Conservation (phyloP, 2,888 invertebrate genomes). For the Timema cristinae region DNA sequence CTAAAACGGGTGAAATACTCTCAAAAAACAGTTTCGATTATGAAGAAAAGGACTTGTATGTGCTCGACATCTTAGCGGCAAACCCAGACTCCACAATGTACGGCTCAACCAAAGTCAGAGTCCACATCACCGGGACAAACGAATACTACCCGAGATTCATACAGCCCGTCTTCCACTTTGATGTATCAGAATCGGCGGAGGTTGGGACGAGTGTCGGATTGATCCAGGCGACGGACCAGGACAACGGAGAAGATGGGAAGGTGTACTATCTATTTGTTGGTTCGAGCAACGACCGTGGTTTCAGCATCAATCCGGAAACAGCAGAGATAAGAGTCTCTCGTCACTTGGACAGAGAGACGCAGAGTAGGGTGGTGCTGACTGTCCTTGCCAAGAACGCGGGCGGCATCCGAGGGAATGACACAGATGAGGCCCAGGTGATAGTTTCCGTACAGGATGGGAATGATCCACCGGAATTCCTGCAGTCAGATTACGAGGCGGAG, state of each 20-base stretch:
- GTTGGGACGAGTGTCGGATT: slow-evolving; percentile 81
- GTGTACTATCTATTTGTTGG: slow-evolving; percentile 91
- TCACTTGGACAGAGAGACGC: slow-evolving; percentile 79
- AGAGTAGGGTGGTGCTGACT: slow-evolving; percentile 82
- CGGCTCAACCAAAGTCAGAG: slow-evolving; percentile 64
- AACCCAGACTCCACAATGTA: slow-evolving; percentile 84
- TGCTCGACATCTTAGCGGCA: slow-evolving; percentile 71
- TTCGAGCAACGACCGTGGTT: slow-evolving; percentile 88
- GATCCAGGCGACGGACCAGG: slow-evolving; percentile 85
- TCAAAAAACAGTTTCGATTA: slow-evolving; percentile 80
- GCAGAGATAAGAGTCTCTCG: slow-evolving; percentile 81
- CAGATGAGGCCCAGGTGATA: slow-evolving; percentile 90
- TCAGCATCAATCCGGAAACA: slow-evolving; percentile 76
- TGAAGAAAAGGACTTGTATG: slow-evolving; percentile 74
- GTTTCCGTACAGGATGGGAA: slow-evolving; percentile 94
- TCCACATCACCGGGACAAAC: slow-evolving; percentile 80
- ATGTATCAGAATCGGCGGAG: slow-evolving; percentile 87
- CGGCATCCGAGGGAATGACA: slow-evolving; percentile 90
- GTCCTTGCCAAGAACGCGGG: slow-evolving; percentile 94
- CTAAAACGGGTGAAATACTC: slow-evolving; percentile 68
- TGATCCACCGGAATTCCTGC: slow-evolving; percentile 90
- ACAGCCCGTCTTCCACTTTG: slow-evolving; percentile 86
- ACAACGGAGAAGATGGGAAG: slow-evolving; percentile 80
- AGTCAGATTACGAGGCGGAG: slow-evolving; percentile 68
- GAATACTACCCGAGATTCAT: slow-evolving; percentile 85